Base-by-base conservation (phyloP, 2,797 vertebrate species). In the Siniperca obscura region DNA sequence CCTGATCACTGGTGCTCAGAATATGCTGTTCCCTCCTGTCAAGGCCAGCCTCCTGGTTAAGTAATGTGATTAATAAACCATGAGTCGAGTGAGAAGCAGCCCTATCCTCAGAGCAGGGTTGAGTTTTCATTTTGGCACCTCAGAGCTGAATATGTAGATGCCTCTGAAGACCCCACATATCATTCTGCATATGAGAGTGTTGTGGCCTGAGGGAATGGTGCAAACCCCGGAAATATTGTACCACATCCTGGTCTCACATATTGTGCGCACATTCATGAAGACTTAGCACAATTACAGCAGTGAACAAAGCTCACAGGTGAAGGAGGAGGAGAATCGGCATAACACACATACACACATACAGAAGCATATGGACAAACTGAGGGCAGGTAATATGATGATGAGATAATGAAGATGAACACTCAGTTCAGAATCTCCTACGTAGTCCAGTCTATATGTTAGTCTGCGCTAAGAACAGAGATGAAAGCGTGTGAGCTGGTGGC, bases 91-190 rank as follows among this genome's bases (percentile, higher is more conserved):
- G 25, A 72, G n/a, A 34, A 7, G 4, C 27, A 36, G 65, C 25
- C 61, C 80, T 82, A 27, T 80, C 75, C 59, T 72, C 68, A 64
- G 67, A 70, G 73, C 66, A 25, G 66, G 78, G 76, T 38, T 85
- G 70, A 65, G 50, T 74, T 88, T 90, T 90, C 83, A 86, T 85
- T 90, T 62, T 90, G 86, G 84, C 86, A 88, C 59, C 62, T 57
- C 21, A 2, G 64, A 53, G 61, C 72, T 60, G 75, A 74, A 70
- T 81, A 11, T 4, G 53, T 71, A 75, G 56, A 86, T 53, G 62
- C 25, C 61, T 81, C 67, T 7, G 59, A 76, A 76, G 48, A 83
- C 38, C n/a, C 17, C 38, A 17, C 50, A 25, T 14, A 60, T 78
- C 74, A 72, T 67, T 81, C 53, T 50, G 44, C 16, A 25, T 67